These are phyloP conservation scores for Ornithoptera priamus DNA, from an alignment of 2,888 invertebrate genomes.

Conservation along the genomic window DNA sequence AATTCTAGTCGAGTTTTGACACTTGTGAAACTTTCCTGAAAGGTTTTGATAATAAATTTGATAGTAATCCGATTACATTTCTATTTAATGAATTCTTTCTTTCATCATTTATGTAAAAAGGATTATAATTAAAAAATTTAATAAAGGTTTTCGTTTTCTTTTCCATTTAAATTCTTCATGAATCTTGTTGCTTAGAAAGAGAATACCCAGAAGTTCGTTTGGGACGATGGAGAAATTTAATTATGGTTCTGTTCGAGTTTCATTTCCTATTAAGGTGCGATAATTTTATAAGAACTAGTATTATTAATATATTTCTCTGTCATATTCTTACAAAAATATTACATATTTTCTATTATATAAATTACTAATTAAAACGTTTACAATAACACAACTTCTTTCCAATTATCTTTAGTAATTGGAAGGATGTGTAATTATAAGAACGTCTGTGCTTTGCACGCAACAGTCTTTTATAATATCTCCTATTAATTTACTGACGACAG, in stretches of 20 bases:
- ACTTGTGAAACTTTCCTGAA: not conserved
- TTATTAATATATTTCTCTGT: too few relatives aligned
- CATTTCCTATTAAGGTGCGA: too few relatives aligned
- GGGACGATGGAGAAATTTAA: too few relatives aligned
- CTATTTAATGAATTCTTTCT: not conserved
- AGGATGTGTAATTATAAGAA: not conserved
- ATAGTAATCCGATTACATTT: not conserved
- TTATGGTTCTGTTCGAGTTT: too few relatives aligned
- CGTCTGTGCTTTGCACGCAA: not conserved
- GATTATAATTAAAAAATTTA: too few relatives aligned
- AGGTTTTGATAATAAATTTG: conserved; percentile 2
- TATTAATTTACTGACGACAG: not conserved
- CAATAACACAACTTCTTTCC: not conserved
- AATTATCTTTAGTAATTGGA: not conserved
- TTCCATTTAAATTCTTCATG: too few relatives aligned
- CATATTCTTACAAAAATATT: too few relatives aligned
- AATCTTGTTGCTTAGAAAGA: too few relatives aligned
- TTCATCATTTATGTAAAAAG: not conserved
- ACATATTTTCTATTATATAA: too few relatives aligned
- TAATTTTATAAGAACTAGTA: too few relatives aligned
- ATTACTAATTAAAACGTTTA: not conserved
- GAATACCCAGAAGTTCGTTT: too few relatives aligned
- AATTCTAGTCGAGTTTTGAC: conserved; percentile 1
- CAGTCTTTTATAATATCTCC: not conserved
- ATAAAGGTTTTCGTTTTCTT: too few relatives aligned